phyloP scores from a whole-genome alignment of 2,113 vertebrate genomes.

The Morone chrysops region DNA sequence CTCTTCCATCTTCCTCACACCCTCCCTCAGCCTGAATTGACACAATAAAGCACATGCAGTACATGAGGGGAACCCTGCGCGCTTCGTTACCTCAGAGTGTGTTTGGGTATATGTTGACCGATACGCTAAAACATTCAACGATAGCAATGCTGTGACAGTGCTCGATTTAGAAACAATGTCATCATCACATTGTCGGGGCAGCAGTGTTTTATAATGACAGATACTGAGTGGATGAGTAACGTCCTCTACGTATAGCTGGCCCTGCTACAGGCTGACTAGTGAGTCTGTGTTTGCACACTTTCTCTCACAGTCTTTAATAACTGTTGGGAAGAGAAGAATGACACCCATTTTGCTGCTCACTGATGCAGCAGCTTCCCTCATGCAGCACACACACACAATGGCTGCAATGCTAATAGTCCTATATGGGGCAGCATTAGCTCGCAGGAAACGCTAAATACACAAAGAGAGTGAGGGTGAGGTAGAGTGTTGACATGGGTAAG shows the following conservation, averaged over 20 bases:
- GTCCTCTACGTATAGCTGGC: background rate
- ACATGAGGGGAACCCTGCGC: background rate
- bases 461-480: slow-evolving; percentile 26
- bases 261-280: background rate
- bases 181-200: background rate
- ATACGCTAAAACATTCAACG: background rate
- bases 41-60: background rate
- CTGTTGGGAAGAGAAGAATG: slow-evolving; percentile 20
- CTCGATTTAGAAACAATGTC: slow-evolving; percentile 3
- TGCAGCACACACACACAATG: slow-evolving; percentile 24
- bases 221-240: background rate
- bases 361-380: slow-evolving; percentile 48
- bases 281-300: background rate
- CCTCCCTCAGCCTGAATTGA: slow-evolving; percentile 92
- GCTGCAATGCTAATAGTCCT: slow-evolving; percentile 14
- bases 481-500: slow-evolving; percentile 47
- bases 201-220: background rate
- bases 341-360: slow-evolving; percentile 32
- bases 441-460: slow-evolving; percentile 41
- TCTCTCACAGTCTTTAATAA: slow-evolving; percentile 19
- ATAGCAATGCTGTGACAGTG: background rate
- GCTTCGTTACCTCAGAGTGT: background rate
- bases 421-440: slow-evolving; percentile 43
- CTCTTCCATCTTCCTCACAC: slow-evolving; percentile 96
- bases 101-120: background rate